phyloP scores from a whole-genome alignment of 2,797 vertebrate genomes.

The Lutjanus argentimaculatus region DNA sequence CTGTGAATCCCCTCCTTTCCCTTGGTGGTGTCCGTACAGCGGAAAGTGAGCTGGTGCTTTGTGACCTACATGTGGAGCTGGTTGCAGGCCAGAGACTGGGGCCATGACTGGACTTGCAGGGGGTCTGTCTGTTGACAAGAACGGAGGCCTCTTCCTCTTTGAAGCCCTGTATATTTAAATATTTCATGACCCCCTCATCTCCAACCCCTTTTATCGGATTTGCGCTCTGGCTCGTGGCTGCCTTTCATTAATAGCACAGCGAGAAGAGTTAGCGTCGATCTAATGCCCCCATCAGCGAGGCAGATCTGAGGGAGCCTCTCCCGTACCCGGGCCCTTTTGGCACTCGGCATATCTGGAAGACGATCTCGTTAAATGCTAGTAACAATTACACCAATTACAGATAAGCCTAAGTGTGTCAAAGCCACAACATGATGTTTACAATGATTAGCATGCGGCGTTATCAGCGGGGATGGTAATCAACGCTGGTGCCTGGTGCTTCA shows the following conservation, averaged over 20 bases:
- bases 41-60: conserved; percentile 53
- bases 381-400: conserved; percentile 87
- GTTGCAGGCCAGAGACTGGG: conserved; percentile 66
- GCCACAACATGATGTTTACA: conserved; percentile 85
- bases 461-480: conserved; percentile 81
- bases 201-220: conserved; percentile 80
- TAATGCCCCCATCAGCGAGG: conserved; percentile 70
- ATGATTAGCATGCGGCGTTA: conserved; percentile 81
- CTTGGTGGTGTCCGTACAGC: conserved; percentile 40
- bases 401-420: conserved; percentile 85
- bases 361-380: conserved; percentile 83
- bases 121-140: conserved; percentile 77
- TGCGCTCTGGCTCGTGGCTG: conserved; percentile 75
- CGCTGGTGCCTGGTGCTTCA: conserved; percentile 64
- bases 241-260: conserved; percentile 81
- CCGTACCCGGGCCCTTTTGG: conserved; percentile 55
- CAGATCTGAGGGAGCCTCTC: conserved; percentile 68
- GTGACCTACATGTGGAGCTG: conserved; percentile 76
- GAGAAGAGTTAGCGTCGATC: conserved; percentile 68
- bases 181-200: conserved; percentile 84
- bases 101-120: conserved; percentile 57
- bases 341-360: conserved; percentile 77
- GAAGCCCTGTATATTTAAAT: conserved; percentile 86
- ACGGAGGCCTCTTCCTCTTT: conserved; percentile 76
- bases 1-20: conserved; percentile 50